Evolutionary conservation across 2,888 invertebrate genomes (phyloP).

Genomic region (Plebejus argus): DNA sequence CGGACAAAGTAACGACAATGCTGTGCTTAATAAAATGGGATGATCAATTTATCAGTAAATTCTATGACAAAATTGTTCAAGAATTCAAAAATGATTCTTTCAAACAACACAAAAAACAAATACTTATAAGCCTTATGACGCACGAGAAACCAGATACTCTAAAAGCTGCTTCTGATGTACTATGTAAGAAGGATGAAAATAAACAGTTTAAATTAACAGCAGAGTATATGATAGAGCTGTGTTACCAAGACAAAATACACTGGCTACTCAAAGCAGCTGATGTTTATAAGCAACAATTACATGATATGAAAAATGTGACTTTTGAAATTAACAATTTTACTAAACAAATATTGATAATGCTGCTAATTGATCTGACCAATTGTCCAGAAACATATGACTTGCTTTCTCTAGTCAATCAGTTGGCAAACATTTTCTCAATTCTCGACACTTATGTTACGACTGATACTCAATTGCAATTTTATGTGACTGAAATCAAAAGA

Average conservation of each 20-base stretch:
- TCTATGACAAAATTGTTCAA: conserved; percentile 58
- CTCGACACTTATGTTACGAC: conserved; percentile 68
- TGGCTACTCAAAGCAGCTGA: conserved; percentile 75
- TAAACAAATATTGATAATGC: conserved; percentile 75
- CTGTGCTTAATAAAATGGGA: conserved; percentile 66
- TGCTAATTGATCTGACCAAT: conserved; percentile 74
- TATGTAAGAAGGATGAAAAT: conserved; percentile 67
- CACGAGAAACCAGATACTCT: conserved; percentile 64
- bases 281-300: conserved; percentile 68
- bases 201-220: conserved; percentile 72
- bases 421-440: conserved; percentile 74
- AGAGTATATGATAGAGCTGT: conserved; percentile 76
- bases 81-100: conserved; percentile 61
- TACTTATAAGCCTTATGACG: conserved; percentile 67
- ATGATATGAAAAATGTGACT: conserved; percentile 72
- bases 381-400: conserved; percentile 72
- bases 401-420: conserved; percentile 67
- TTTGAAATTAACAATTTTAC: conserved; percentile 76
- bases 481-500: conserved; percentile 74
- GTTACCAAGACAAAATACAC: conserved; percentile 72
- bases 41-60: conserved; percentile 55
- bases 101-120: conserved; percentile 70
- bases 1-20: conserved; percentile 63
- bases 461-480: conserved; percentile 71
- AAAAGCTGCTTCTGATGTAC: conserved; percentile 57